Percentiles rank a stretch among this genome's conserved stretches.
phyloP scores from a whole-genome alignment of 2,797 vertebrate genomes.

The Tarsius wallacei region DNA sequence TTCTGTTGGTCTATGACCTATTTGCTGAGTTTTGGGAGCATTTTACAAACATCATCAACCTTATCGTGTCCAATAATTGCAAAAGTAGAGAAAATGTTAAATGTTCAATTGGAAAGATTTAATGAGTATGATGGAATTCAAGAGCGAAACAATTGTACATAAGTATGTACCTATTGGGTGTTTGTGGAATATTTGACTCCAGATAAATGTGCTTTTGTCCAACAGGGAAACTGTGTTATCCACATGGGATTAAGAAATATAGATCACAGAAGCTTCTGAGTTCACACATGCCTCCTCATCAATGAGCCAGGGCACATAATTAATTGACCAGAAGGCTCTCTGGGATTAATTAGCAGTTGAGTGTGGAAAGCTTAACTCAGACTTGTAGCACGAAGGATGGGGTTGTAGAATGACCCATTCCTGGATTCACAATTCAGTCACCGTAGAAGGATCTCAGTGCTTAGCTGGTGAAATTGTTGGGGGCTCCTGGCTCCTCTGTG shows the following conservation, averaged over 20 bases:
- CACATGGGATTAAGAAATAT: conserved; percentile 20
- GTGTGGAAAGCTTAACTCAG: conserved; percentile 32
- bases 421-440: not conserved
- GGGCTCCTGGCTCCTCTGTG: not conserved
- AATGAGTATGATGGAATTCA: not conserved
- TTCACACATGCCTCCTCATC: conserved; percentile 55
- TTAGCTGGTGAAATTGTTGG: not conserved
- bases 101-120: conserved; percentile 4
- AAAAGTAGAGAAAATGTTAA: conserved; percentile 28
- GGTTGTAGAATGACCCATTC: conserved; percentile 44
- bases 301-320: conserved; percentile 67
- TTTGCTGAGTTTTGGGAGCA: conserved; percentile 42
- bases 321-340: conserved; percentile 67
- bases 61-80: conserved; percentile 55
- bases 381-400: not conserved
- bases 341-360: conserved; percentile 80
- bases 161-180: not conserved
- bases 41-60: conserved; percentile 70
- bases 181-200: not conserved
- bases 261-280: conserved; percentile 22
- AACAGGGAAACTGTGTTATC: not conserved
- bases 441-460: not conserved
- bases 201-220: conserved; percentile 25
- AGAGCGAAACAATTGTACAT: not conserved
- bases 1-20: conserved; percentile 43